Percentiles rank a stretch among this genome's conserved stretches.
Conservation (phyloP, 2,888 invertebrate species). For the Eumacrocentrus americanus region DNA sequence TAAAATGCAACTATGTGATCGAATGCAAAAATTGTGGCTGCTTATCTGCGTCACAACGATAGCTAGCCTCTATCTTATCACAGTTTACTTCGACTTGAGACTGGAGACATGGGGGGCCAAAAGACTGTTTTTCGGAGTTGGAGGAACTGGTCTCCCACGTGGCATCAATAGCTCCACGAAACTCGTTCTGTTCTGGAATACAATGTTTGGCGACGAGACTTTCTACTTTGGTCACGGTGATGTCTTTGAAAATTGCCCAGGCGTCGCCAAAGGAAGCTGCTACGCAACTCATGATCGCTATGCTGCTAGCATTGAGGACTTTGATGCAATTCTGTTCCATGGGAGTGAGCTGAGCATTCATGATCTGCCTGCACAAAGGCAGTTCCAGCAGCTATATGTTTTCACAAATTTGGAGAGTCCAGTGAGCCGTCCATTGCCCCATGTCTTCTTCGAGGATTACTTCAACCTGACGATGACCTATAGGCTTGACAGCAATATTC, state of each 20-base stretch:
- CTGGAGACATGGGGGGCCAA: conserved; percentile 23
- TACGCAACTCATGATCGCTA: conserved; percentile 59
- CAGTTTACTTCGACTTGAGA: conserved; percentile 29
- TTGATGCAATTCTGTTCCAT: conserved; percentile 66
- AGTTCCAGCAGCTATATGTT: conserved; percentile 62
- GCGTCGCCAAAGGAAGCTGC: conserved; percentile 61
- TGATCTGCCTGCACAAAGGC: conserved; percentile 57
- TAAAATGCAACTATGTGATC: conserved; percentile 21
- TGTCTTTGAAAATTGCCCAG: conserved; percentile 42
- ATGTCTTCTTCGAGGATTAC: conserved; percentile 39
- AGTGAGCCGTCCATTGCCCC: conserved; percentile 40
- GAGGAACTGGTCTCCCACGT: not conserved
- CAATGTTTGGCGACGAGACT: conserved; percentile 44
- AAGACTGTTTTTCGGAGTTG: not conserved
- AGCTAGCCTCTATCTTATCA: conserved; percentile 33
- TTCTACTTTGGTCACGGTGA: conserved; percentile 47
- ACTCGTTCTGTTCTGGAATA: conserved; percentile 52
- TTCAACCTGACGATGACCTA: conserved; percentile 69
- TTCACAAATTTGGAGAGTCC: conserved; percentile 64
- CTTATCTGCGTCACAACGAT: conserved; percentile 24
- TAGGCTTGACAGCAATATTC: conserved; percentile 64
- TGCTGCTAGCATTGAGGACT: conserved; percentile 56
- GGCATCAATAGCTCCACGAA: conserved; percentile 27
- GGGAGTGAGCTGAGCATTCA: conserved; percentile 50
- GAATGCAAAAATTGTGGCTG: conserved; percentile 23